Base-by-base conservation (phyloP, 2,797 vertebrate species). In the Enteromius anoplus region DNA sequence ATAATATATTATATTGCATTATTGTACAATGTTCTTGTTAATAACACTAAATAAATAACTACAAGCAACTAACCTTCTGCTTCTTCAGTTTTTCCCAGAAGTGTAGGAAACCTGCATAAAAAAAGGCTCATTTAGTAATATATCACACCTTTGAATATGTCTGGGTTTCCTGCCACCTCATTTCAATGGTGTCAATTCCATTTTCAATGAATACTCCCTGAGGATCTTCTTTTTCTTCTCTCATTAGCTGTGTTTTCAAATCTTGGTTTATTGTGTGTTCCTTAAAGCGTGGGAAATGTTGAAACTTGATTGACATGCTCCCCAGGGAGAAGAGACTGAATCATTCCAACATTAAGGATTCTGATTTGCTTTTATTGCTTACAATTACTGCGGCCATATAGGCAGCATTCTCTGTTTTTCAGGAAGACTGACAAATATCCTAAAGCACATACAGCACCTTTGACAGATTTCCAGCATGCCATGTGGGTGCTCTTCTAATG, bases 341-440 rank as follows among this genome's bases (percentile, higher is more conserved):
- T 69, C 47, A 69, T 76, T 77, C 12, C 21, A 17, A 17, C 45
- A 76, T 58, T 58, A 76, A 60, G 62, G 8, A 37, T 68, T 76
- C 34, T 58, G 47, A 32, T 76, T 68, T 82, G 62, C 11, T 73
- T 51, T 73, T 64, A 65, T 49, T 73, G 68, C 53, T 82, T 53
- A 37, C 12, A 64, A 12, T 82, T 55, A 34, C 10, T 21, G 62
- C 62, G n/a, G 70, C 15, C 26, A 42, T 76, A 64, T 64, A 62
- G 10, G 15, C 26, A 0, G 17, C 1, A 12, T 12, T 62, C 11
- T 45, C 51, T 11, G 80, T 42, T 75, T 58, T 68, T 49, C 26
- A 82, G 72, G 65, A 42, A 47, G 17, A 32, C 21, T 69, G 49
- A 55, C 26, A 58, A 55, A 83, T 47, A 65, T 76, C 51, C 37